Percentiles rank a stretch among this genome's conserved stretches.
phyloP scores from a whole-genome alignment of 2,113 vertebrate species.

The Heliornis fulica region DNA sequence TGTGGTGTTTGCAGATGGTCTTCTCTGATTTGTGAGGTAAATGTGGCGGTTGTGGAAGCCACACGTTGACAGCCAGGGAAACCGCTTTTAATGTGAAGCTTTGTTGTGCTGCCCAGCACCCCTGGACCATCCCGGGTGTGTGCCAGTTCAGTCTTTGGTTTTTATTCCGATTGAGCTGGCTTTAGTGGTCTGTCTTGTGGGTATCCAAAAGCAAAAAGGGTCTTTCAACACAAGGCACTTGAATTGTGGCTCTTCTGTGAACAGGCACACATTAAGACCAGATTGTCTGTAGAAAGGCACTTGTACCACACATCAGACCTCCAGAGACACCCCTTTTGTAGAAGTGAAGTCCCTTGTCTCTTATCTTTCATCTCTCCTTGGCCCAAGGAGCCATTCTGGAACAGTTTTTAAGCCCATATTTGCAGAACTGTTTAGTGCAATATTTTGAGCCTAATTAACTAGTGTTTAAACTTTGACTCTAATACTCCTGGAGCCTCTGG shows the following conservation, averaged over 20 bases:
- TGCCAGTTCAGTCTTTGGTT: background rate
- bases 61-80: background rate
- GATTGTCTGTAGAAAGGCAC: background rate
- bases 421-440: slow-evolving; percentile 7
- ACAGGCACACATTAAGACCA: rapidly evolving
- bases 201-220: background rate
- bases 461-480: slow-evolving; percentile 1
- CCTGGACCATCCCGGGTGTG: background rate
- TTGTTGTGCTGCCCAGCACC: background rate
- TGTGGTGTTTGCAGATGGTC: background rate
- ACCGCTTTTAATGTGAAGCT: background rate
- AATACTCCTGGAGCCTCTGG: background rate
- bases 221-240: background rate
- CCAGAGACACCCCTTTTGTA: background rate
- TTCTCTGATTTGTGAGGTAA: background rate
- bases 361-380: background rate
- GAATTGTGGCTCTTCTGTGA: background rate
- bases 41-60: background rate
- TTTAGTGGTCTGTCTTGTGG: background rate
- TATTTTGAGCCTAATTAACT: slow-evolving; percentile 36
- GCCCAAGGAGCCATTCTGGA: background rate
- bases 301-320: background rate
- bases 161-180: background rate
- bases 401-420: background rate
- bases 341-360: background rate